These are phyloP conservation scores for Penaeus indicus DNA, from an alignment of 1,140 invertebrate genomes.

Conservation along the genomic window DNA sequence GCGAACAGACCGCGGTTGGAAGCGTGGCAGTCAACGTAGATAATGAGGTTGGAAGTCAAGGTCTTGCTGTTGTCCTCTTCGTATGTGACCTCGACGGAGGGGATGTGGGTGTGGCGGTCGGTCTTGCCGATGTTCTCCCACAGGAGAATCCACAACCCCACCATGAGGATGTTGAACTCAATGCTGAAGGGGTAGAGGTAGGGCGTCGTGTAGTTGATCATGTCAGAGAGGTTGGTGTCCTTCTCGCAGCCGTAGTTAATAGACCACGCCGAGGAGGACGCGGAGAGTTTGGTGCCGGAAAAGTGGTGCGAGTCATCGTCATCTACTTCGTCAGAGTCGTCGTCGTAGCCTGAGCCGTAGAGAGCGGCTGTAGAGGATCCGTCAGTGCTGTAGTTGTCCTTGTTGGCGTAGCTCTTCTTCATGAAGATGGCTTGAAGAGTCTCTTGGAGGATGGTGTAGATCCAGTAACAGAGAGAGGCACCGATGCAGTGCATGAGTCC, in stretches of 20 bases:
- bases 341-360: conserved; percentile 21
- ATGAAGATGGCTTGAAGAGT: conserved; percentile 72
- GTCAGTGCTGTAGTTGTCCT: conserved; percentile 11
- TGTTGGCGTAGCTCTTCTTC: conserved; percentile 39
- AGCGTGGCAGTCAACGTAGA: conserved; percentile 79
- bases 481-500: conserved; percentile 82
- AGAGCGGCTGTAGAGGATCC: conserved; percentile 2
- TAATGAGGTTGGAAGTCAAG: conserved; percentile 66
- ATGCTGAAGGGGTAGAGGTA: conserved; percentile 83
- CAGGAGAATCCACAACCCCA: conserved; percentile 80
- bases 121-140: conserved; percentile 80
- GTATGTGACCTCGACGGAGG: conserved; percentile 65
- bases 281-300: conserved; percentile 18
- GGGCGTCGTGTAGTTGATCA: conserved; percentile 74
- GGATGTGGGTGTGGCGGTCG: conserved; percentile 67
- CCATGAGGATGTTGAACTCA: conserved; percentile 82
- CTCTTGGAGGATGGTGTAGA: conserved; percentile 80
- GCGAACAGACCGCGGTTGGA: conserved; percentile 80
- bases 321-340: conserved; percentile 53
- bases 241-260: conserved; percentile 66
- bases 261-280: conserved; percentile 42
- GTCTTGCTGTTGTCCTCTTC: conserved; percentile 66
- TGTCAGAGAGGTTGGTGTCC: conserved; percentile 72
- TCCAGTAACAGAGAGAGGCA: conserved; percentile 81
- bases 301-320: conserved; percentile 46